phyloP scores from a whole-genome alignment of 53 echinoderm and acorn worm species.

The Astropecten irregularis region DNA sequence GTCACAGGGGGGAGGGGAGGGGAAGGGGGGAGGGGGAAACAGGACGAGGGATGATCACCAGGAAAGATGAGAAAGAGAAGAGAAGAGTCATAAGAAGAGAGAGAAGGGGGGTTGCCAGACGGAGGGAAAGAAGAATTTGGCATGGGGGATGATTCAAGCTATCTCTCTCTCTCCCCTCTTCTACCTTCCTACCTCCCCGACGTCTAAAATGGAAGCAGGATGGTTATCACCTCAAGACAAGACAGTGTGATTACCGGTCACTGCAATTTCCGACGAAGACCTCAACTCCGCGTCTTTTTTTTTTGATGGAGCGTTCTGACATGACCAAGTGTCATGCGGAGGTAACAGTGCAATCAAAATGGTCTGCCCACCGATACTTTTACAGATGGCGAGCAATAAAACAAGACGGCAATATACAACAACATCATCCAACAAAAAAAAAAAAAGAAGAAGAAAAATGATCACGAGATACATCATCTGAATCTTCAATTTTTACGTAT shows the following conservation, averaged over 20 bases:
- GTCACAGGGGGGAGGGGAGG: slow-evolving; percentile 5
- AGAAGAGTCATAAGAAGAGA: too few species aligned
- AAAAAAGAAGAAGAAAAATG: not conserved
- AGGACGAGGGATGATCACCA: not conserved
- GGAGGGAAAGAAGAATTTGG: not conserved
- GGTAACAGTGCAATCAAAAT: slow-evolving; percentile 5
- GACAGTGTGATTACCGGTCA: slow-evolving; percentile 55
- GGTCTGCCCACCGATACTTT: not conserved
- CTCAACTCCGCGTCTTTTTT: not conserved
- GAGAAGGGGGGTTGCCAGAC: too few species aligned
- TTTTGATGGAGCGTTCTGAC: slow-evolving; percentile 13
- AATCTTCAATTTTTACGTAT: slow-evolving; percentile 5
- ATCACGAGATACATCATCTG: not conserved
- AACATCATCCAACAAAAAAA: too few species aligned
- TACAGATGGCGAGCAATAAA: not conserved
- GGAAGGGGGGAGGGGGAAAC: not conserved
- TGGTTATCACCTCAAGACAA: slow-evolving; percentile 26
- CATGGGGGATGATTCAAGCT: not conserved
- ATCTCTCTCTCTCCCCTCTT: too few species aligned
- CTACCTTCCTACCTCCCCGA: not conserved
- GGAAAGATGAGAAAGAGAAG: not conserved
- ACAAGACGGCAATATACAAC: too few species aligned
- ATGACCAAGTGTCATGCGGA: slow-evolving; percentile 1
- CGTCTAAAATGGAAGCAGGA: slow-evolving; percentile 8
- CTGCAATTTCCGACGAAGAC: slow-evolving; percentile 31